Conservation (phyloP, 2,888 invertebrate species). For the Tholera decimalis region DNA sequence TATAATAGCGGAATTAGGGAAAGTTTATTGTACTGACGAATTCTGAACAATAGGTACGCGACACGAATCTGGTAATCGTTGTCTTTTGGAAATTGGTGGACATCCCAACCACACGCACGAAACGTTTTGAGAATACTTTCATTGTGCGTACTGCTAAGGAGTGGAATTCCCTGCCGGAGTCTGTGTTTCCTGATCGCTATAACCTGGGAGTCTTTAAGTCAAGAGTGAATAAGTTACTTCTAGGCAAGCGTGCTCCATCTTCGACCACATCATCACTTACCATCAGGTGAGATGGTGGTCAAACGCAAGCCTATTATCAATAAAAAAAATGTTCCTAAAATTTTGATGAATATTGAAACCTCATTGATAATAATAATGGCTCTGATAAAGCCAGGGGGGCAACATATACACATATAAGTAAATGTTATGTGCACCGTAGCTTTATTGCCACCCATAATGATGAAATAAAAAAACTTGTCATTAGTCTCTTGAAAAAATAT, state of each 20-base stretch:
- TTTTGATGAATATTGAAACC: conserved; percentile 12
- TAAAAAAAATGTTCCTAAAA: too few species aligned
- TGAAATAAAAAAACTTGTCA: background rate
- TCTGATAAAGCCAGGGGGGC: background rate
- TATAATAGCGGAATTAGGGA: conserved; percentile 48
- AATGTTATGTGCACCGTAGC: background rate
- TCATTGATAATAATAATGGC: background rate
- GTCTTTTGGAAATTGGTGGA: conserved; percentile 25
- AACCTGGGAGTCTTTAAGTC: too few species aligned
- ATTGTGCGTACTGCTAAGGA: too few species aligned
- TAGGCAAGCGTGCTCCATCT: too few species aligned
- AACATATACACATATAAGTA: background rate
- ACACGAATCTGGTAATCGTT: conserved; percentile 21
- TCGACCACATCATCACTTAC: too few species aligned
- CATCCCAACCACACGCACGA: too few species aligned
- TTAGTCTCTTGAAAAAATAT: background rate
- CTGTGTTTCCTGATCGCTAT: too few species aligned
- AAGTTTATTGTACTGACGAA: conserved; percentile 39
- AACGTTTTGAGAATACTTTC: too few species aligned
- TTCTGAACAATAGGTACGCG: conserved; percentile 7
- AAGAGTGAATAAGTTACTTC: too few species aligned
- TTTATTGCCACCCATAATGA: background rate
- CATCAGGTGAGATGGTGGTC: too few species aligned
- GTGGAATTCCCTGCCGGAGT: too few species aligned
- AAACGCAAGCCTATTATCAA: too few species aligned